phyloP scores from a whole-genome alignment of 2,113 vertebrate species.

The Cercocebus atys region DNA sequence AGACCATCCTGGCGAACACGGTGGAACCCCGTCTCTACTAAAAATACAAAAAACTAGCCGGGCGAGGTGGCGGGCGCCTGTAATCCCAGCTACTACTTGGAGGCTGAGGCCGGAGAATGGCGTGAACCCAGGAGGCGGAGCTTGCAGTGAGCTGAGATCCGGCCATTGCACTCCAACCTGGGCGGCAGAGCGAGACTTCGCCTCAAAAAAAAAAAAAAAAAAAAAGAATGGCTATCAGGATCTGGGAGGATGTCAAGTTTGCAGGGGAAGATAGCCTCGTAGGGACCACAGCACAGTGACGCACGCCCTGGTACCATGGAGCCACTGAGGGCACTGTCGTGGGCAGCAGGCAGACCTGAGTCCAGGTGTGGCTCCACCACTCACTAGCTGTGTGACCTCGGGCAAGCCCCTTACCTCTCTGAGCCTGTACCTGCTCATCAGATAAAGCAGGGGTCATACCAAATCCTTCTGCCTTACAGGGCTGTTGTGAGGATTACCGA shows the following conservation, averaged over 20 bases:
- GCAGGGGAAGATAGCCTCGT: rapidly evolving
- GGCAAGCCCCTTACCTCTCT: neutral
- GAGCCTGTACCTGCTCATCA: neutral
- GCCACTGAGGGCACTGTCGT: rapidly evolving
- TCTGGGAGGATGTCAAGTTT: neutral
- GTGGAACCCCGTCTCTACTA: no score
- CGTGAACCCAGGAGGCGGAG: no score
- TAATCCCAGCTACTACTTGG: no score
- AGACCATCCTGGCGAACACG: no score
- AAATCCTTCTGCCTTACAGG: neutral
- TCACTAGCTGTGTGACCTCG: neutral
- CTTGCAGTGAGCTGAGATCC: no score
- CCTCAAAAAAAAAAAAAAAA: no score
- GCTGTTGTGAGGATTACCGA: neutral
- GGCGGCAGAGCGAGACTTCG: no score
- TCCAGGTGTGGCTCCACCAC: neutral
- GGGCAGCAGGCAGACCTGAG: neutral
- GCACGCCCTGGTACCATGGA: rapidly evolving
- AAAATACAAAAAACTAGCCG: no score
- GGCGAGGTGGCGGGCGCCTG: no score
- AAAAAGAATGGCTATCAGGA: neutral
- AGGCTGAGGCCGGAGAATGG: no score
- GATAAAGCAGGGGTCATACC: neutral
- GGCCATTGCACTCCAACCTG: no score
- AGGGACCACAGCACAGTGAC: neutral